A percentile compares a stretch with the other conserved stretches of the same genome.
Conservation (phyloP, 2,888 invertebrate genomes). For the Ichneumoninae sp. region DNA sequence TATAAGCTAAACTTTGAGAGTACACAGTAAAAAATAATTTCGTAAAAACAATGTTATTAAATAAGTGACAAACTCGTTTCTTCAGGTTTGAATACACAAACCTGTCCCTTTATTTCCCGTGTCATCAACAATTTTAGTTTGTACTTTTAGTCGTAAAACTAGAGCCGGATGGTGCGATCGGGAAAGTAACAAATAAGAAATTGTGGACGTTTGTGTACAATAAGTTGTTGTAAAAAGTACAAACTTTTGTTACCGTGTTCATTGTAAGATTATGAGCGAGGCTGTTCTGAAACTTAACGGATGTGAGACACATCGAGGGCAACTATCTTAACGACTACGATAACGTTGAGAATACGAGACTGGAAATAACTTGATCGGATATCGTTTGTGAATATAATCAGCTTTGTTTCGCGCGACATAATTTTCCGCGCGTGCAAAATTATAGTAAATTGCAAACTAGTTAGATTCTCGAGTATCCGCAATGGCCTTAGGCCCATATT, state of each 20-base stretch:
- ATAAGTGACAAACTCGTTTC: no score
- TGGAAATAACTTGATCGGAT: slow-evolving; percentile 12
- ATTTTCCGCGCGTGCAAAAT: neutral
- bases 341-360: neutral
- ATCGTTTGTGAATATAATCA: neutral
- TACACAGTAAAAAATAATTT: neutral
- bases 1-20: neutral
- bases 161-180: no score
- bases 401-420: neutral
- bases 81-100: no score
- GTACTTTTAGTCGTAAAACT: no score
- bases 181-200: no score
- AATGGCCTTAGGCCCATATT: neutral
- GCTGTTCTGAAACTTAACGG: neutral
- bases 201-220: no score
- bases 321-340: slow-evolving; percentile 9
- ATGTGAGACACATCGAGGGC: neutral
- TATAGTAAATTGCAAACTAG: neutral
- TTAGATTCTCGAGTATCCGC: neutral
- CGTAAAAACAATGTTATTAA: no score
- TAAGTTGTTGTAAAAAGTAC: no score
- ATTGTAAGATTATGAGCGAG: neutral
- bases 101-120: no score
- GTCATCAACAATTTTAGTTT: no score
- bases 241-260: no score